Evolutionary conservation across 2,888 invertebrate genomes (phyloP).

Genomic region (Morpho deidamia): DNA sequence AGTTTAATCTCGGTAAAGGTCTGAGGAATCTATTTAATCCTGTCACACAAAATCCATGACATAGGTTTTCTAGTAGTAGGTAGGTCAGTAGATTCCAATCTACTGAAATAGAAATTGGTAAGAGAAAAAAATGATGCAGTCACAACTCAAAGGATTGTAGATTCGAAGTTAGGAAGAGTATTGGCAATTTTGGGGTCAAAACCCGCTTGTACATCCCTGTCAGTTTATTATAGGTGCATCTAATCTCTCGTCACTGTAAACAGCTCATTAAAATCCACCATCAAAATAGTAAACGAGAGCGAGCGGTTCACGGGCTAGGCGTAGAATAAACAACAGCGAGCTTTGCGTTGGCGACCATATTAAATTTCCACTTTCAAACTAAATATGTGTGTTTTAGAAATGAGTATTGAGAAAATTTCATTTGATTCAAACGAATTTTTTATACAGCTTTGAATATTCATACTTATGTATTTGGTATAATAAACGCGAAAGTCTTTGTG

Average conservation of each 20-base stretch:
- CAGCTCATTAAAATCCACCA: slow-evolving; percentile 63
- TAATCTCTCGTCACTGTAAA: slow-evolving; percentile 51
- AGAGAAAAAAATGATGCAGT: too few relatives aligned
- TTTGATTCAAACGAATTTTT: not conserved
- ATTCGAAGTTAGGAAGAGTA: too few relatives aligned
- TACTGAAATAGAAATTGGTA: too few relatives aligned
- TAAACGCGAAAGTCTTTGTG: too few relatives aligned
- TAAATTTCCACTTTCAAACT: slow-evolving; percentile 6
- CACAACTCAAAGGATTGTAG: too few relatives aligned
- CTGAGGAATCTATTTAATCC: too few relatives aligned
- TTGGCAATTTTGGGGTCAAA: not conserved
- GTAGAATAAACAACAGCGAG: slow-evolving; percentile 24
- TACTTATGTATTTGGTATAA: too few relatives aligned
- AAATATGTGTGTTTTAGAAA: not conserved
- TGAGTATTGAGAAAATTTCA: not conserved
- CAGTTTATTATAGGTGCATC: slow-evolving; percentile 9
- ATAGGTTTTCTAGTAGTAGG: too few relatives aligned
- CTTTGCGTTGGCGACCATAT: slow-evolving; percentile 6
- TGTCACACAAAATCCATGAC: too few relatives aligned
- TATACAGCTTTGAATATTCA: too few relatives aligned
- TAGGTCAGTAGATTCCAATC: too few relatives aligned
- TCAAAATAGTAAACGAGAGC: slow-evolving; percentile 48
- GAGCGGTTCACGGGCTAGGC: slow-evolving; percentile 28
- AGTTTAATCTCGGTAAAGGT: too few relatives aligned
- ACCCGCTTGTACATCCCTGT: not conserved